phyloP scores from a whole-genome alignment of 53 echinoderm and acorn worm genomes.

The Actinopyga echinites region DNA sequence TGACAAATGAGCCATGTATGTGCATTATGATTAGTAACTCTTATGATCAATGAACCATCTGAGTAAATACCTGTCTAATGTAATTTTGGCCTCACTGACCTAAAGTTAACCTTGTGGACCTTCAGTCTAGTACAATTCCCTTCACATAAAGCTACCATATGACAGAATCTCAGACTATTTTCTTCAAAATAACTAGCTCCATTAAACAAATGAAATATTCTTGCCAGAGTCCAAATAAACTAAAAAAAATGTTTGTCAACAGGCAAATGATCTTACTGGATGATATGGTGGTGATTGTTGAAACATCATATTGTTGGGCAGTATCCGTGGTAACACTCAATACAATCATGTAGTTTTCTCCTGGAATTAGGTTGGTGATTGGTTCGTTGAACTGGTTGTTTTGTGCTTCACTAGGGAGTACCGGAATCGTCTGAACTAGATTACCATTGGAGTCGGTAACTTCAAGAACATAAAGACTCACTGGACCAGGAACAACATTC shows the following conservation, averaged over 20 bases:
- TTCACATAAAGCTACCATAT: no score
- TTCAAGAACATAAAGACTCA: slow-evolving; percentile 30
- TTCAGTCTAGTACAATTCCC: no score
- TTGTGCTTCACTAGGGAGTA: slow-evolving; percentile 36
- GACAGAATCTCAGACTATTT: no score
- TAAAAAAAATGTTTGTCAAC: background rate
- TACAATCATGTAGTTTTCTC: slow-evolving; percentile 32
- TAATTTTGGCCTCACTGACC: no score
- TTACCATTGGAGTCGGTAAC: slow-evolving; percentile 34
- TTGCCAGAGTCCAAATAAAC: background rate
- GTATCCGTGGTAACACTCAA: slow-evolving; percentile 34
- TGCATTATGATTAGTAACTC: no score
- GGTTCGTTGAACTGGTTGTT: slow-evolving; percentile 36
- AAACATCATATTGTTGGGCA: background rate
- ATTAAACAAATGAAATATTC: no score
- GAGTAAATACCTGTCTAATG: no score
- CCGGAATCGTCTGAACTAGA: slow-evolving; percentile 33
- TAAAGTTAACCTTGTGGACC: no score
- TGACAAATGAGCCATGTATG: no score
- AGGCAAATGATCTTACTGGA: background rate
- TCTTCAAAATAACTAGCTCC: no score
- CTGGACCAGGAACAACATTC: slow-evolving; percentile 11
- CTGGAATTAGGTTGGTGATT: slow-evolving; percentile 42
- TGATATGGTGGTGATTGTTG: slow-evolving; percentile 23
- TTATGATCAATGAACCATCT: no score